Evolutionary conservation across 2,113 vertebrate species (phyloP).

Genomic region (Melierax canorus): DNA sequence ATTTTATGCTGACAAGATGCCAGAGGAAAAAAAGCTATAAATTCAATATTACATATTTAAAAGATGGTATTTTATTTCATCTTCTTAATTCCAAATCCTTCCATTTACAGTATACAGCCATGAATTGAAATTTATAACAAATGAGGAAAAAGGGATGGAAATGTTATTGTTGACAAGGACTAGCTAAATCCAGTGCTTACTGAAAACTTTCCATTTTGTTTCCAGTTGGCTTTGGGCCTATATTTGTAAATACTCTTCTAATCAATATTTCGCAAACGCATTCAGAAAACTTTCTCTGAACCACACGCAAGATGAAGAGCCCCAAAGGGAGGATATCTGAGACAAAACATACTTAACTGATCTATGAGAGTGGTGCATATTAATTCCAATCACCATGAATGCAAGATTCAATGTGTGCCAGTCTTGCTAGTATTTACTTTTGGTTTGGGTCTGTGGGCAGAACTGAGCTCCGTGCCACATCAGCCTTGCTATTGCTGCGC

Average conservation of each 20-base stretch:
- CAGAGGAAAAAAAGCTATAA: conserved; percentile 26
- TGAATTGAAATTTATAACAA: neutral
- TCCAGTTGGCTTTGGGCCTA: neutral
- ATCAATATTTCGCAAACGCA: neutral
- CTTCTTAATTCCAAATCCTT: conserved; percentile 5
- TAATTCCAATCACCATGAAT: neutral
- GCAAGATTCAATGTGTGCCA: neutral
- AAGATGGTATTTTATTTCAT: conserved; percentile 34
- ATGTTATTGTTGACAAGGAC: neutral
- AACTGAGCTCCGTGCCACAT: accelerated
- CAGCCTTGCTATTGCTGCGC: neutral
- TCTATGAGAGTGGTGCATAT: neutral
- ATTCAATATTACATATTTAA: conserved; percentile 38
- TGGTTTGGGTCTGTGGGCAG: neutral
- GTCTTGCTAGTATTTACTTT: neutral
- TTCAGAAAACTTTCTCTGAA: neutral
- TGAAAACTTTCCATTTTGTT: neutral
- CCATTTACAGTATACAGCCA: neutral
- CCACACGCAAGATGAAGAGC: neutral
- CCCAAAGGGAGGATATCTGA: neutral
- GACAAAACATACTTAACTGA: neutral
- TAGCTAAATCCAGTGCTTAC: neutral
- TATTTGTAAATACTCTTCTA: neutral
- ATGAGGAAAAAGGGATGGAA: neutral
- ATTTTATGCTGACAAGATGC: conserved; percentile 52